These are phyloP conservation scores for Dascyllus trimaculatus DNA, from an alignment of 2,113 vertebrate genomes.

Conservation along the genomic window DNA sequence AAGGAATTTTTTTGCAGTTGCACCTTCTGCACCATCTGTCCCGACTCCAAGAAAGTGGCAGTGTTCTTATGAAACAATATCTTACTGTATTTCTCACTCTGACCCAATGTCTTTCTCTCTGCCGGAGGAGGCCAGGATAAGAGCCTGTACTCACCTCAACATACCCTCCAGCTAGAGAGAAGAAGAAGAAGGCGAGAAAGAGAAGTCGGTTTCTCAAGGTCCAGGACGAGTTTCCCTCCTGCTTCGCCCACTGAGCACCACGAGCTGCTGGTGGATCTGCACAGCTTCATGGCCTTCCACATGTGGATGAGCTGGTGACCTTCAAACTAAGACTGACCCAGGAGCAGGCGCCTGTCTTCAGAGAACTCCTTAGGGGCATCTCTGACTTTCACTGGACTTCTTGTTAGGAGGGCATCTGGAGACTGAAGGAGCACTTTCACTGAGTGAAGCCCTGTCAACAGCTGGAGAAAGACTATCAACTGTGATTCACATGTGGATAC, in stretches of 20 bases:
- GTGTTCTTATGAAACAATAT: background rate
- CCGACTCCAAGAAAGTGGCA: constrained; percentile 78
- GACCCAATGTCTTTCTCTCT: constrained; percentile 87
- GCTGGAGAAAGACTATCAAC: background rate
- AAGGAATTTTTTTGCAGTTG: constrained; percentile 87
- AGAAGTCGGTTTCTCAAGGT: background rate
- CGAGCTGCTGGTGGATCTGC: constrained; percentile 91
- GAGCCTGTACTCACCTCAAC: constrained; percentile 89
- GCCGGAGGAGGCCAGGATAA: constrained; percentile 88
- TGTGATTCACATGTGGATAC: background rate
- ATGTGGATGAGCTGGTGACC: constrained; percentile 88
- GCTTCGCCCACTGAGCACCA: constrained; percentile 86
- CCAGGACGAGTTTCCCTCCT: constrained; percentile 1
- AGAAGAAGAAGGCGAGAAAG: constrained; percentile 65
- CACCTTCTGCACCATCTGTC: constrained; percentile 50
- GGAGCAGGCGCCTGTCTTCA: constrained; percentile 90
- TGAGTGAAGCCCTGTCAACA: constrained; percentile 71
- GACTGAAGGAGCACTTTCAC: constrained; percentile 88
- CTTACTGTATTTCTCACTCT: constrained; percentile 13
- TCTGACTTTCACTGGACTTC: constrained; percentile 91
- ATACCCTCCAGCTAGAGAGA: constrained; percentile 79
- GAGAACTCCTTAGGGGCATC: constrained; percentile 92
- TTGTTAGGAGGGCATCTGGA: constrained; percentile 91
- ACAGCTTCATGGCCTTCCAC: constrained; percentile 96
- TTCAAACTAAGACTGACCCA: constrained; percentile 89